These are phyloP conservation scores for Solenodon paradoxus DNA, from an alignment of 2,113 vertebrate species.

Conservation along the genomic window DNA sequence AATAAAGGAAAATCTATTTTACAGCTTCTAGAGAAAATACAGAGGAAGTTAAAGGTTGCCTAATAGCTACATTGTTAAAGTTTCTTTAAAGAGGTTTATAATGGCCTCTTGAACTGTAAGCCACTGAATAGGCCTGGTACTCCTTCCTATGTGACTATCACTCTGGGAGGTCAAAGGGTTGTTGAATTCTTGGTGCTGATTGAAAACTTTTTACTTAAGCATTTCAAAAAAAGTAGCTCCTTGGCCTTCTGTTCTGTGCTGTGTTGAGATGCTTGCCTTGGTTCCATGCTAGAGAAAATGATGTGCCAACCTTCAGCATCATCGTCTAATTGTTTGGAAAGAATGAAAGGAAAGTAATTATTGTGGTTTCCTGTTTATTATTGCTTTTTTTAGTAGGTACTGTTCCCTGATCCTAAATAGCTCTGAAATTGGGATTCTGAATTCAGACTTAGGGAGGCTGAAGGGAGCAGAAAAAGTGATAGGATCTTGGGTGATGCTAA, in stretches of 20 bases:
- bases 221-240: conserved; percentile 35
- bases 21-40: conserved; percentile 33
- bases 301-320: background rate
- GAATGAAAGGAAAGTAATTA: background rate
- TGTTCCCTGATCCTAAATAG: background rate
- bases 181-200: conserved; percentile 12
- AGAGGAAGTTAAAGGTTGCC: conserved; percentile 46
- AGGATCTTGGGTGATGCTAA: background rate
- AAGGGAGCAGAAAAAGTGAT: background rate
- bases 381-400: background rate
- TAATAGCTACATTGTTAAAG: conserved; percentile 13
- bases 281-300: conserved; percentile 10
- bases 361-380: background rate
- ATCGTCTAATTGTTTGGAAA: conserved; percentile 3
- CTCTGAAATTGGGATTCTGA: background rate
- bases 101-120: background rate
- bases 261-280: background rate
- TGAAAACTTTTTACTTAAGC: background rate
- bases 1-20: conserved; percentile 61
- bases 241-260: conserved; percentile 46
- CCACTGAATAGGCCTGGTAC: background rate
- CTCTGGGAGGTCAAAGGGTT: background rate
- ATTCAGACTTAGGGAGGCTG: background rate
- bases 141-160: background rate
- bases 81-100: conserved; percentile 3